phyloP scores from a whole-genome alignment of 2,113 vertebrate species.

The Percina caprodes region DNA sequence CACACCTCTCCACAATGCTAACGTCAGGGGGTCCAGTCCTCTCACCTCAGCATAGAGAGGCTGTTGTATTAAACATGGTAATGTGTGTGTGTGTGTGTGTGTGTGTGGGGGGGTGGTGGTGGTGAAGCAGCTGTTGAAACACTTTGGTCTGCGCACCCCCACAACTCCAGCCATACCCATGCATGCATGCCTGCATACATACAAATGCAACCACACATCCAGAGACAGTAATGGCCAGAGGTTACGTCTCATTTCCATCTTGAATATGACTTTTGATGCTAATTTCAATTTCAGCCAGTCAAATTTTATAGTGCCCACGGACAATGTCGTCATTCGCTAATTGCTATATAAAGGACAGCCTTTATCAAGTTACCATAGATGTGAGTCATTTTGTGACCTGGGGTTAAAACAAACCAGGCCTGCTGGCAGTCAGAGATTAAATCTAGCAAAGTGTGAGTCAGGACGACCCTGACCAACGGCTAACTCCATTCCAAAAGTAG shows the following conservation, averaged over 20 bases:
- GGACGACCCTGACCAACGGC: constrained; percentile 39
- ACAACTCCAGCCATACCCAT: constrained; percentile 28
- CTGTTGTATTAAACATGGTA: constrained; percentile 64
- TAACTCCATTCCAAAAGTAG: constrained; percentile 43
- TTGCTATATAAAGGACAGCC: constrained; percentile 34
- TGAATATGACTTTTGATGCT: neutral
- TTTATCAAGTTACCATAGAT: constrained; percentile 57
- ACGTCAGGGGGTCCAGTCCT: constrained; percentile 70
- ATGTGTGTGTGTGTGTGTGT: too few species aligned
- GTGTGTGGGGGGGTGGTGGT: neutral
- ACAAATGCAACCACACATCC: constrained; percentile 27
- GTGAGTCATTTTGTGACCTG: constrained; percentile 58
- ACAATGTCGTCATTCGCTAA: constrained; percentile 20
- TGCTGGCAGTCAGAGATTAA: constrained; percentile 55
- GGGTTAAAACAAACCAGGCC: constrained; percentile 68
- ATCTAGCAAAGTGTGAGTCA: constrained; percentile 61
- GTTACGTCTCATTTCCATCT: constrained; percentile 45
- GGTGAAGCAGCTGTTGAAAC: constrained; percentile 71
- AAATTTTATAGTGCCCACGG: neutral
- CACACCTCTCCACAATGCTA: constrained; percentile 79
- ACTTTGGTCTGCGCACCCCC: constrained; percentile 61
- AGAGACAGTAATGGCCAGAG: constrained; percentile 12
- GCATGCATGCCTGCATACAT: constrained; percentile 1
- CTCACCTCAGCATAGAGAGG: constrained; percentile 77
- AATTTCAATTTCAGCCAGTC: constrained; percentile 34